Percentiles rank a stretch among this genome's conserved stretches.
Conservation (phyloP, 2,888 invertebrate genomes). For the Drosophila rellima region DNA sequence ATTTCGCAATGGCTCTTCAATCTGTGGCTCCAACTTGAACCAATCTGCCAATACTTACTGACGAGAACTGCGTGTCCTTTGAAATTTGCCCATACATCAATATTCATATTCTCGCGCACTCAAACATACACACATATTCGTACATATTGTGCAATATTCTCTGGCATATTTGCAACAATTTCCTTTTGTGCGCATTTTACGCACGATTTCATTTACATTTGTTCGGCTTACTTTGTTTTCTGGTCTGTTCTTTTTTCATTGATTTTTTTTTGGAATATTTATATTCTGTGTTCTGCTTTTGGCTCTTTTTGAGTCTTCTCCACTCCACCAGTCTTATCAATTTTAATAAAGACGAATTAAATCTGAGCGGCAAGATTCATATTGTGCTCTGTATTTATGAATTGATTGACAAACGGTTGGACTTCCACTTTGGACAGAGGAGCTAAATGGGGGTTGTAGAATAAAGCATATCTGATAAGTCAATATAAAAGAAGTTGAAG, state of each 20-base stretch:
- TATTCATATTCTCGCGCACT: slow-evolving; percentile 63
- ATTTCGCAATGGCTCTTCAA: slow-evolving; percentile 35
- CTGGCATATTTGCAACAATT: slow-evolving; percentile 59
- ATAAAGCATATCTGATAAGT: slow-evolving; percentile 2
- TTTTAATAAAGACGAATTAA: slow-evolving; percentile 69
- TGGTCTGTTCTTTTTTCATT: neutral
- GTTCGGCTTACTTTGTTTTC: slow-evolving; percentile 60
- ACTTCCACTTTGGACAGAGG: neutral
- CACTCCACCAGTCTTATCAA: slow-evolving; percentile 44
- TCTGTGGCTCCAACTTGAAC: slow-evolving; percentile 42
- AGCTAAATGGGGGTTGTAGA: neutral
- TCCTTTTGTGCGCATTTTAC: slow-evolving; percentile 75
- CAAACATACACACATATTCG: slow-evolving; percentile 2
- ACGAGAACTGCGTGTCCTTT: slow-evolving; percentile 65
- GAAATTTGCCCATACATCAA: slow-evolving; percentile 76
- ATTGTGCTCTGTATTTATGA: slow-evolving; percentile 44
- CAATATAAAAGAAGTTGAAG: neutral
- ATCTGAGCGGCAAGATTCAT: slow-evolving; percentile 40
- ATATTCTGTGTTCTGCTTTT: slow-evolving; percentile 35
- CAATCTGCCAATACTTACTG: slow-evolving; percentile 47
- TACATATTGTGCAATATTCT: slow-evolving; percentile 58
- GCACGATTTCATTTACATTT: slow-evolving; percentile 79
- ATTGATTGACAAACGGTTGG: slow-evolving; percentile 49
- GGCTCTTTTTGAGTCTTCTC: slow-evolving; percentile 18
- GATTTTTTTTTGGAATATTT: slow-evolving; percentile 19